Percentiles rank a stretch among this genome's conserved stretches.
phyloP scores from a whole-genome alignment of 2,888 invertebrate species.

The Drosophila rubida region DNA sequence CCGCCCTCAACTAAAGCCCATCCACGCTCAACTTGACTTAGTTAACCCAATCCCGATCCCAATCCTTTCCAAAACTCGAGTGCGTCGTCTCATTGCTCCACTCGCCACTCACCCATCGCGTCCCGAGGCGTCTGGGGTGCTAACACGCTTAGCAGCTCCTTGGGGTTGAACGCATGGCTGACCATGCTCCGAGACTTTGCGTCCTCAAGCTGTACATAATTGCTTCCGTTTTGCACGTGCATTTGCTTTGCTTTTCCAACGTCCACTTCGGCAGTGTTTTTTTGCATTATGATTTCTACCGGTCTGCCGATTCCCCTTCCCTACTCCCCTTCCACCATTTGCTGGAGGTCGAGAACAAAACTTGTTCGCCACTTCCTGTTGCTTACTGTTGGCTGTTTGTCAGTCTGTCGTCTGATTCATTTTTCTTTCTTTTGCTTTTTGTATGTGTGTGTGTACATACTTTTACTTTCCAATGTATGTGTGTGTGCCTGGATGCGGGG shows the following conservation, averaged over 20 bases:
- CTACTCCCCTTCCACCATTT: neutral
- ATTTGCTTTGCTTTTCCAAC: slow-evolving; percentile 63
- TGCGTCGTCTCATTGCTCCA: neutral
- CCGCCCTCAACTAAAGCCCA: slow-evolving; percentile 3
- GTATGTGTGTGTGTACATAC: slow-evolving; percentile 42
- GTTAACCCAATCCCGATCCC: slow-evolving; percentile 2
- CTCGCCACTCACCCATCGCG: neutral
- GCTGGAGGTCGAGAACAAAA: slow-evolving; percentile 43
- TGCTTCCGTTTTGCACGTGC: slow-evolving; percentile 77
- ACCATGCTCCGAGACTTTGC: slow-evolving; percentile 9
- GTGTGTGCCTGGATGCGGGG: slow-evolving; percentile 6
- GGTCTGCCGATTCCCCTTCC: neutral
- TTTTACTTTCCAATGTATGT: slow-evolving; percentile 48
- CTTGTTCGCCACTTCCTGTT: slow-evolving; percentile 71
- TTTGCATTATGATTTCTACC: slow-evolving; percentile 62
- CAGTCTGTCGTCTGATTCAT: slow-evolving; percentile 64
- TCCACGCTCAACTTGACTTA: slow-evolving; percentile 3
- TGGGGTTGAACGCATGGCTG: slow-evolving; percentile 10
- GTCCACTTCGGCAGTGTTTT: slow-evolving; percentile 28
- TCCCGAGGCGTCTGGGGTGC: neutral
- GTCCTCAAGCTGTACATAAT: slow-evolving; percentile 71
- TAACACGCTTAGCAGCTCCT: slow-evolving; percentile 1
- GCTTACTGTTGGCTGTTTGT: slow-evolving; percentile 60
- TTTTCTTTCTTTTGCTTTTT: slow-evolving; percentile 26
- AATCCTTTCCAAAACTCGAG: neutral